Evolutionary conservation across 2,113 vertebrate genomes (phyloP), one percentile per base, ranked within the genome.

Genomic region (Phoenicopterus ruber): DNA sequence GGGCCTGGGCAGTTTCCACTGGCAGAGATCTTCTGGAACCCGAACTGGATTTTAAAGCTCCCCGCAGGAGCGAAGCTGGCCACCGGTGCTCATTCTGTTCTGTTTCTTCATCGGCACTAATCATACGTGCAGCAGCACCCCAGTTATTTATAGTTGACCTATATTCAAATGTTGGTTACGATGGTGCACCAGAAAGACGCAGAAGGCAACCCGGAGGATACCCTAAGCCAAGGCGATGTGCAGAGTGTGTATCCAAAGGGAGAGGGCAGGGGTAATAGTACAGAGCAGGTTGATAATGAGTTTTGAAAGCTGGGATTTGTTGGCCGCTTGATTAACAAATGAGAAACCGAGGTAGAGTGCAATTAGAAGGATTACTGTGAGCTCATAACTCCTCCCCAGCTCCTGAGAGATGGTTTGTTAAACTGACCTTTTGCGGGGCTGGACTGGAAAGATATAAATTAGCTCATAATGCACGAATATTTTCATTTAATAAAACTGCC

Each of bases 401-500:
- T 91, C 73, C 73, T 91, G 70, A 84, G 94, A 93, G 94, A 71
- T 46, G 86, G 57, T 87, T 93, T 89, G 69, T 86, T 92, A 70
- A 84, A 71, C n/a, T 96, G 92, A 86, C 78, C 84, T 93, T 89
- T 86, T 20, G 13, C 2, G 8, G 57, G 52, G 31, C 58, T 87
- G 79, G 54, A 38, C 31, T 93, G 74, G n/a, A 91, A 85, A 86
- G 73, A 87, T 26, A 90, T 81, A 92, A 81, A 86, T 91, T 94
- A 92, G 42, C 63, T 93, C 74, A 83, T 87, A 96, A 91, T 47
- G 54, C 73, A 93, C 0, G 78, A 82, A 65, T 94, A 97, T 97
- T 96, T 97, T 95, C 66, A 86, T 97, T 97, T 96, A 94, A 94
- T 95, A 93, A 95, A 94, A 94, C 69, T 81, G 40, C 70, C 54